Evolutionary conservation across 2,888 invertebrate genomes (phyloP).

Genomic region (Eumerus sabulonum): DNA sequence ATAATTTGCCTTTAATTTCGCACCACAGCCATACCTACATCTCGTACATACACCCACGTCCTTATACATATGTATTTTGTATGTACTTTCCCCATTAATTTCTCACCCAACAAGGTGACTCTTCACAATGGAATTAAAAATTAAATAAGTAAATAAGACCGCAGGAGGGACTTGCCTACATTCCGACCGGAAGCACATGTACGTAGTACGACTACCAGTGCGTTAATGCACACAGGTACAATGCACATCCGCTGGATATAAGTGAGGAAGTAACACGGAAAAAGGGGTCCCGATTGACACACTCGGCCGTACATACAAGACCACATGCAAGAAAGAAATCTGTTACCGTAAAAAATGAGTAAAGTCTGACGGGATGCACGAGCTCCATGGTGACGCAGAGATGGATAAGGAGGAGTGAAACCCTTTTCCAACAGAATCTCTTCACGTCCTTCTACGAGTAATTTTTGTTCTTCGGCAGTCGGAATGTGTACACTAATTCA

Average conservation of each 20-base stretch:
- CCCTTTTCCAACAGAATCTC: slow-evolving; percentile 8
- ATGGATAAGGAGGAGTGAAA: slow-evolving; percentile 18
- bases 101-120: too few species aligned
- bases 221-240: neutral
- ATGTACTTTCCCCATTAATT: too few species aligned
- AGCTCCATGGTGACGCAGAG: slow-evolving; percentile 1
- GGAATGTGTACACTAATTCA: slow-evolving; percentile 24
- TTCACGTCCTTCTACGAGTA: neutral
- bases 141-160: too few species aligned
- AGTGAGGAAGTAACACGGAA: neutral
- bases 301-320: slow-evolving; percentile 17
- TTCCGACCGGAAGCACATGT: slow-evolving; percentile 5
- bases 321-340: slow-evolving; percentile 13
- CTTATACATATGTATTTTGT: neutral
- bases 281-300: slow-evolving; percentile 23
- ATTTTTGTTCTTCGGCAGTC: slow-evolving; percentile 9
- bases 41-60: neutral
- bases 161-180: slow-evolving; percentile 3
- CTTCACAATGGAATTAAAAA: neutral
- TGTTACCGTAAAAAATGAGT: slow-evolving; percentile 11
- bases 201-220: too few species aligned
- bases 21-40: slow-evolving; percentile 27
- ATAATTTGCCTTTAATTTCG: slow-evolving; percentile 44
- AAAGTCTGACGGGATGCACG: too few species aligned
- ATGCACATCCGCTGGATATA: neutral